These are phyloP conservation scores for Scaptomyza cyrtandrae DNA, from an alignment of 2,888 invertebrate species.

Conservation along the genomic window DNA sequence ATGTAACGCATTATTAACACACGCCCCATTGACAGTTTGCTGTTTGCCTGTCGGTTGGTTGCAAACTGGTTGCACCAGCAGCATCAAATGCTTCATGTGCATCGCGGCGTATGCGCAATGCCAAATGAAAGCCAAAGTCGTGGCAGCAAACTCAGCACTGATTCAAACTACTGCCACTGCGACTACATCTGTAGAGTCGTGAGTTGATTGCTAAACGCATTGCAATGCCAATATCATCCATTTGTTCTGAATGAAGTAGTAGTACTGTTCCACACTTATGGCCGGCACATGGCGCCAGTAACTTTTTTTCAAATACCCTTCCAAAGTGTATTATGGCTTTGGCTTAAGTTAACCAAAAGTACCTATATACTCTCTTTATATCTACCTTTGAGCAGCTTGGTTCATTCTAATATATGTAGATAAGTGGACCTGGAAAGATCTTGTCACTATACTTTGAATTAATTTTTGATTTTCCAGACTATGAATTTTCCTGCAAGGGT, in stretches of 20 bases:
- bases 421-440: not conserved
- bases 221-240: slow-evolving; percentile 58
- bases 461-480: not conserved
- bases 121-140: slow-evolving; percentile 32
- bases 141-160: slow-evolving; percentile 29
- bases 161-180: slow-evolving; percentile 21
- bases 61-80: slow-evolving; percentile 29
- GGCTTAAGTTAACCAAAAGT: not conserved
- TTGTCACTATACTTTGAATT: not conserved
- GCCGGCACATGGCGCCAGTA: slow-evolving; percentile 21
- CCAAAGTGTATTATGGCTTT: not conserved
- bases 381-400: not conserved
- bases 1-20: slow-evolving; percentile 79
- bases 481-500: not conserved
- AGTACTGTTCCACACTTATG: slow-evolving; percentile 31
- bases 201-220: slow-evolving; percentile 75
- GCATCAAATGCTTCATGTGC: slow-evolving; percentile 47
- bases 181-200: slow-evolving; percentile 61
- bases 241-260: slow-evolving; percentile 17
- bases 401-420: not conserved
- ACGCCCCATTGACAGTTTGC: slow-evolving; percentile 53
- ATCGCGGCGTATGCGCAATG: slow-evolving; percentile 72
- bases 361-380: not conserved
- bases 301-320: slow-evolving; percentile 17
- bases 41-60: slow-evolving; percentile 3